Evolutionary conservation across 2,113 vertebrate genomes (phyloP), one percentile per base, ranked within the genome.

Genomic region (Psammodynastes pulverulentus): DNA sequence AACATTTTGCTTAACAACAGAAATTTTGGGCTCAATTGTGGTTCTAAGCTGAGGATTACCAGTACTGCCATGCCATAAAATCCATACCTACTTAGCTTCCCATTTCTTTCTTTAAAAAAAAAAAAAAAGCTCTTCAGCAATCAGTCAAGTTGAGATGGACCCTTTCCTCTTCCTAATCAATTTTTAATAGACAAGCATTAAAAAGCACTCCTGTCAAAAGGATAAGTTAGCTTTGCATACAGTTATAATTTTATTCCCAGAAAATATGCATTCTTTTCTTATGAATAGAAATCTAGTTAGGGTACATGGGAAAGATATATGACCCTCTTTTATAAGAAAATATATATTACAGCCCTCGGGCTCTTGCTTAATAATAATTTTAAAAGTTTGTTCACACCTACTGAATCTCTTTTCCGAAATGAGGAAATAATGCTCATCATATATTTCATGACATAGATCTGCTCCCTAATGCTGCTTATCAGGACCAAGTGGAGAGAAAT

Each of bases 241-340:
- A 89, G 86, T 86, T 52, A 48, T 39, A 43, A 89, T 72, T 91
- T 89, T 91, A 72, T 86, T 79, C 45, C 23, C 87, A 86, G 26
- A 53, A 34, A 86, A 39, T 91, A 45, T 58, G 52, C 26, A 19
- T 52, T 91, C 26, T 34, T 72, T 26, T 67, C 24, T 93, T 72
- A 89, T 89, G 79, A 89, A 49, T 62, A 93, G 24, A 52, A 91
- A 87, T 86, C 67, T 91, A 67, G 87, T 43, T 86, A 89, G 84
- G 58, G 52, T 62, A 88, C 90, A 53, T 89, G 67, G 56, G 53
- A 79, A 91, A 89, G 58, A 91, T 91, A 79, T 91, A 89, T 43
- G 67, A 91, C 53, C 45, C 72, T 86, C 56, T 21, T 89, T 91
- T 89, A 93, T 91, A 90, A 89, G 52, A 86, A 85, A 85, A 67